Percentiles rank a stretch among this genome's conserved stretches.
These are phyloP conservation scores for Bufo bufo DNA, from an alignment of 2,113 vertebrate species.

Conservation along the genomic window DNA sequence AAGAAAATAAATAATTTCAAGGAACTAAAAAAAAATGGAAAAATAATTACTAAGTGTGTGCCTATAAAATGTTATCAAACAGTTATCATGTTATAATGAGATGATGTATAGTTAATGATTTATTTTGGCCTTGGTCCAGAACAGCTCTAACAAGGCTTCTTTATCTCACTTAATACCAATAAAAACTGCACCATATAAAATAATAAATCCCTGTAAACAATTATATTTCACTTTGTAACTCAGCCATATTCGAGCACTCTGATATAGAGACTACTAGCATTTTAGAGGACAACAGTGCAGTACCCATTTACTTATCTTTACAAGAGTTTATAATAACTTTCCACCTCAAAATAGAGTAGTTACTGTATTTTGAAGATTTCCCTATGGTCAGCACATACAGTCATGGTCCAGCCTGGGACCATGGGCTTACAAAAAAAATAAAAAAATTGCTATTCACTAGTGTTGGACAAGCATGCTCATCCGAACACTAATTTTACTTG, in stretches of 20 bases:
- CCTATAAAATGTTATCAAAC: not conserved
- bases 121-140: slow-evolving; percentile 14
- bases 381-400: not conserved
- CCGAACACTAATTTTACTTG: no score
- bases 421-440: no score
- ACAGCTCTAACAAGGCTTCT: not conserved
- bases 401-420: no score
- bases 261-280: not conserved
- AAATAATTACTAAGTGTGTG: not conserved
- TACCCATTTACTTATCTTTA: not conserved
- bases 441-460: no score
- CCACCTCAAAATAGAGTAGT: not conserved
- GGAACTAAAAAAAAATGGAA: not conserved
- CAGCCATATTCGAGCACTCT: not conserved
- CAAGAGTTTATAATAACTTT: not conserved
- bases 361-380: not conserved
- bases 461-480: no score
- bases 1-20: no score
- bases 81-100: not conserved
- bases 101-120: not conserved
- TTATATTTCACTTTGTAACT: not conserved
- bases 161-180: not conserved
- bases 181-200: not conserved
- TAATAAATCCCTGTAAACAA: slow-evolving; percentile 6
- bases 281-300: not conserved